A percentile compares a stretch with the other conserved stretches of the same genome.
phyloP scores from a whole-genome alignment of 2,113 vertebrate species.

The Zosterops lateralis region DNA sequence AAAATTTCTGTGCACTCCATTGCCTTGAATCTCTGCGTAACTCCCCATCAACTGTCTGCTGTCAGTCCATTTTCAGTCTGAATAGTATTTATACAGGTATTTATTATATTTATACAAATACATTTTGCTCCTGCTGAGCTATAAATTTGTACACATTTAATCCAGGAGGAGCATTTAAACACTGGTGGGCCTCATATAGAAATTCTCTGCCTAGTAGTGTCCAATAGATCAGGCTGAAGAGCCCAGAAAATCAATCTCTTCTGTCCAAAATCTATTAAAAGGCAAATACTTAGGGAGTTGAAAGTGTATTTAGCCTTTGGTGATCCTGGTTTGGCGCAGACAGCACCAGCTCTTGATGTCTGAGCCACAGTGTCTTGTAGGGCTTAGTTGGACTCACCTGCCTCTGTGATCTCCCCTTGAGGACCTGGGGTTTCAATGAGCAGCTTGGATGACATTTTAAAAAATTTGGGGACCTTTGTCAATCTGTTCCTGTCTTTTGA shows the following conservation, averaged over 20 bases:
- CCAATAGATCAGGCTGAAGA: not conserved
- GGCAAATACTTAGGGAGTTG: not conserved
- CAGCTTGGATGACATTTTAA: not conserved
- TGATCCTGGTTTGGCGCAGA: not conserved
- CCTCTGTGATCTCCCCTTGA: not conserved
- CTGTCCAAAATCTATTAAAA: not conserved
- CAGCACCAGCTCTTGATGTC: not conserved
- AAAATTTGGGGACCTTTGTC: not conserved
- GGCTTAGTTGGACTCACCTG: not conserved
- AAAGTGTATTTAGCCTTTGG: not conserved
- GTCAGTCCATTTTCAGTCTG: not conserved
- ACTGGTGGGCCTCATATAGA: not conserved
- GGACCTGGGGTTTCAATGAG: not conserved
- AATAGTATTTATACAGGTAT: not conserved
- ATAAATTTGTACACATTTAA: not conserved
- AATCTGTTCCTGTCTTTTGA: not conserved
- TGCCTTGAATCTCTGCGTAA: not conserved
- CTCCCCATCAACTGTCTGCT: rapidly evolving
- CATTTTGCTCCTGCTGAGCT: not conserved
- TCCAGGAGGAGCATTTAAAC: not conserved
- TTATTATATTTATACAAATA: not conserved
- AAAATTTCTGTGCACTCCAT: not conserved
- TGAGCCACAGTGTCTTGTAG: not conserved
- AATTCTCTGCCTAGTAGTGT: not conserved
- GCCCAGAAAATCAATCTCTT: not conserved